Conservation (phyloP, 2,797 vertebrate genomes). For the Hydrophis major region DNA sequence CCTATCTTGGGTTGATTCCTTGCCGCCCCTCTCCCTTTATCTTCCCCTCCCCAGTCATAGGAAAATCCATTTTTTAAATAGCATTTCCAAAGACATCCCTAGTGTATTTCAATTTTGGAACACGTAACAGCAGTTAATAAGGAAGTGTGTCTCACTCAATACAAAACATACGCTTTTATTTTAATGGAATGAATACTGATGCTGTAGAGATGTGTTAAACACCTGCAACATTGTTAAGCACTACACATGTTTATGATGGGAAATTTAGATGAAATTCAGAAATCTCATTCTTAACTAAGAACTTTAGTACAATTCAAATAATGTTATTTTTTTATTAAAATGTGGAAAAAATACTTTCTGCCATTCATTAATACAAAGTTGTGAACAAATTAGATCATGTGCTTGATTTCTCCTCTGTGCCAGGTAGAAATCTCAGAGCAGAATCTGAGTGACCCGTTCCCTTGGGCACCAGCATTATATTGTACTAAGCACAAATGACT, state of each 20-base stretch:
- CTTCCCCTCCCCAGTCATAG: neutral
- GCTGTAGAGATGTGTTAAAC: neutral
- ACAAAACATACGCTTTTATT: neutral
- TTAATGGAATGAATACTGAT: neutral
- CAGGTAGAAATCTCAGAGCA: neutral
- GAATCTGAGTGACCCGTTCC: constrained; percentile 25
- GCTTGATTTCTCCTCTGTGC: neutral
- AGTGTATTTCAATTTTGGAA: neutral
- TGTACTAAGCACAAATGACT: neutral
- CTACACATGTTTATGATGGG: neutral
- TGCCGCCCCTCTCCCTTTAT: fast-evolving
- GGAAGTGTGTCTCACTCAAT: neutral
- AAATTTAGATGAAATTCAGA: neutral
- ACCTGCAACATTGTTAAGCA: too few species aligned
- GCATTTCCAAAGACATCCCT: neutral
- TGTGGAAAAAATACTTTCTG: neutral
- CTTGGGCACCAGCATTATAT: constrained; percentile 17
- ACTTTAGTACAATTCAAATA: neutral
- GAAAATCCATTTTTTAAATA: neutral
- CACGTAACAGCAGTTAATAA: neutral
- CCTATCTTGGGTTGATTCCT: neutral
- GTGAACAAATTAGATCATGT: neutral
- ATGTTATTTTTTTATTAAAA: neutral
- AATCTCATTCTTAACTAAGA: neutral
- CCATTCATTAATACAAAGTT: neutral